Percentiles rank a stretch among this genome's conserved stretches.
phyloP scores from a whole-genome alignment of 2,113 vertebrate genomes.

The Galeopterus variegatus region DNA sequence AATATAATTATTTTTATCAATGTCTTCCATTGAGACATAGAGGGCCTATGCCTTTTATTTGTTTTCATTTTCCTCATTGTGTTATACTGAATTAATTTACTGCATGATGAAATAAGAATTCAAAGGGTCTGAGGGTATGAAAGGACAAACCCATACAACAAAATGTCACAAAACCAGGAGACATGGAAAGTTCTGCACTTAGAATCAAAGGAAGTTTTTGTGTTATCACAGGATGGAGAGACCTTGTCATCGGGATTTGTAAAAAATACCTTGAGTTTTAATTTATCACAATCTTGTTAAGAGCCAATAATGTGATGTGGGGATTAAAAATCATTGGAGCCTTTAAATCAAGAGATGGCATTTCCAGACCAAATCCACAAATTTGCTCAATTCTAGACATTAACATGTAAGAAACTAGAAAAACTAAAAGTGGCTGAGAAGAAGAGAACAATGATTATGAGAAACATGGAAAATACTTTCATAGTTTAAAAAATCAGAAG shows the following conservation, averaged over 20 bases:
- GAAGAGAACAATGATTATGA: not conserved
- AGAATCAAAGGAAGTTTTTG: not conserved
- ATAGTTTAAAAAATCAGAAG: not conserved
- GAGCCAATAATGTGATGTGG: not conserved
- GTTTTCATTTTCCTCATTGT: not conserved
- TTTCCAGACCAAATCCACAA: not conserved
- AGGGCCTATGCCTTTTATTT: not conserved
- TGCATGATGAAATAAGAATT: not conserved
- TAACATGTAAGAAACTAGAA: not conserved
- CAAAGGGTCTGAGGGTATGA: accelerated
- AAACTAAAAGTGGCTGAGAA: not conserved
- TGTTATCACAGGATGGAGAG: not conserved
- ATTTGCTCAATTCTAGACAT: not conserved
- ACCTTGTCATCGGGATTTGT: not conserved
- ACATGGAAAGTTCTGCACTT: not conserved
- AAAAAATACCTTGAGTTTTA: not conserved
- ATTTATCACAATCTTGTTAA: not conserved
- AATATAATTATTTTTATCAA: not conserved
- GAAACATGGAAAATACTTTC: not conserved
- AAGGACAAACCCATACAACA: not conserved
- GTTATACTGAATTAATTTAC: not conserved
- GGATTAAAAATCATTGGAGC: not conserved
- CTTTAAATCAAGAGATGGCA: slow-evolving; percentile 30
- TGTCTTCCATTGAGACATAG: not conserved
- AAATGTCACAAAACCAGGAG: not conserved